Percentiles rank a stretch among this genome's conserved stretches.
These are phyloP conservation scores for Sardina pilchardus DNA, from an alignment of 2,113 vertebrate genomes.

Conservation along the genomic window DNA sequence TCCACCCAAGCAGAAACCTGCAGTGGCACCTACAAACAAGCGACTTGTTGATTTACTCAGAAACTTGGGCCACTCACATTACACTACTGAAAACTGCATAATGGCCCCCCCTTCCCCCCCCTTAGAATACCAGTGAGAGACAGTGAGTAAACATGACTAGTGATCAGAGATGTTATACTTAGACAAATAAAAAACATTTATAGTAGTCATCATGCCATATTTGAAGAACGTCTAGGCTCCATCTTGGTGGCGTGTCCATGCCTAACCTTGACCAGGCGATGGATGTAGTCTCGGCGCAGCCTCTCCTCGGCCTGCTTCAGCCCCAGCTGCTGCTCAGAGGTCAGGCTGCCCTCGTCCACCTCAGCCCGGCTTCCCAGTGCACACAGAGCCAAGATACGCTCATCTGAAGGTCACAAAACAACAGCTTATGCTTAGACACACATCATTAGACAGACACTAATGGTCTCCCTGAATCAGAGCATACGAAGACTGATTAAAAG, in stretches of 20 bases:
- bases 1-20: conserved; percentile 4
- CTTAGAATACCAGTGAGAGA: background rate
- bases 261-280: conserved; percentile 87
- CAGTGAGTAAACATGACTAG: background rate
- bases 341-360: conserved; percentile 79
- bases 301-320: conserved; percentile 97
- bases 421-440: background rate
- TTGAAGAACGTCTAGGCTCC: background rate
- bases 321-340: conserved; percentile 89
- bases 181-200: background rate
- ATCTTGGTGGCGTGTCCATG: background rate
- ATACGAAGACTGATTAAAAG: background rate
- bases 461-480: background rate
- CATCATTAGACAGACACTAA: background rate
- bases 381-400: conserved; percentile 37
- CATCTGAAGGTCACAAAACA: conserved; percentile 63
- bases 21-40: background rate
- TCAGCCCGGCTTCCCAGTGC: conserved; percentile 39
- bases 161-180: background rate
- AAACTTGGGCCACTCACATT: background rate
- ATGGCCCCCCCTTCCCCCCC: background rate
- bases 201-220: background rate
- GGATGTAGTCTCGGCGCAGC: conserved; percentile 94
- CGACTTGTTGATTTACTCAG: background rate
- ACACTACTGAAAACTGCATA: background rate